phyloP scores from a whole-genome alignment of 2,113 vertebrate genomes.

The Triplophysa dalaica region DNA sequence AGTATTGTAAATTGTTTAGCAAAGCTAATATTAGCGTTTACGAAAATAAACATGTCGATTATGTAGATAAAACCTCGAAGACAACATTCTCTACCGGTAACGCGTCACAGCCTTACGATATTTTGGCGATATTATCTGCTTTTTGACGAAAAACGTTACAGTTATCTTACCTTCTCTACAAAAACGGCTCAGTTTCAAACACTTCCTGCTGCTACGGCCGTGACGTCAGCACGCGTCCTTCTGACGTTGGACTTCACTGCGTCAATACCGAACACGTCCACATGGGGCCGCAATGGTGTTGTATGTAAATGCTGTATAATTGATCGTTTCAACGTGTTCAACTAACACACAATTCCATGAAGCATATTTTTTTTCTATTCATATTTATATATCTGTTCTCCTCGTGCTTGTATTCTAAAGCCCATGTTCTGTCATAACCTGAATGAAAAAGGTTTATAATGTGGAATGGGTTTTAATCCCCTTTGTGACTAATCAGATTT shows the following conservation, averaged over 20 bases:
- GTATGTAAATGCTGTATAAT: too few relatives aligned
- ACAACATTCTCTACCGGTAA: background rate
- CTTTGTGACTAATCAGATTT: slow-evolving; percentile 48
- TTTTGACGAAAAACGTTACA: background rate
- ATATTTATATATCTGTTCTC: background rate
- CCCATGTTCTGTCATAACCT: background rate
- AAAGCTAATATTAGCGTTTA: slow-evolving; percentile 10
- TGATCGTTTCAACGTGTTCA: background rate
- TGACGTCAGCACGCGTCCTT: slow-evolving; percentile 21
- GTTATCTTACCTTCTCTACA: slow-evolving; percentile 14
- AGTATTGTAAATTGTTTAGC: slow-evolving; percentile 9
- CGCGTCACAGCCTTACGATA: background rate
- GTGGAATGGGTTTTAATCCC: background rate
- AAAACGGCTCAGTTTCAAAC: slow-evolving; percentile 22
- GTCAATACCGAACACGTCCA: background rate
- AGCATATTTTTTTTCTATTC: background rate
- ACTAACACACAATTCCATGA: background rate
- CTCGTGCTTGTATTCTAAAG: background rate
- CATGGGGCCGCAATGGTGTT: slow-evolving; percentile 1
- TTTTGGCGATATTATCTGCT: too few relatives aligned
- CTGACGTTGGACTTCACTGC: background rate
- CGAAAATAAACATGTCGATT: background rate
- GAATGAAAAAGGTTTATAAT: background rate
- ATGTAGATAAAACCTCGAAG: too few relatives aligned
- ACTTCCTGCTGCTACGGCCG: slow-evolving; percentile 42